Conservation (phyloP, 2,888 invertebrate species). For the Aricia artaxerxes region DNA sequence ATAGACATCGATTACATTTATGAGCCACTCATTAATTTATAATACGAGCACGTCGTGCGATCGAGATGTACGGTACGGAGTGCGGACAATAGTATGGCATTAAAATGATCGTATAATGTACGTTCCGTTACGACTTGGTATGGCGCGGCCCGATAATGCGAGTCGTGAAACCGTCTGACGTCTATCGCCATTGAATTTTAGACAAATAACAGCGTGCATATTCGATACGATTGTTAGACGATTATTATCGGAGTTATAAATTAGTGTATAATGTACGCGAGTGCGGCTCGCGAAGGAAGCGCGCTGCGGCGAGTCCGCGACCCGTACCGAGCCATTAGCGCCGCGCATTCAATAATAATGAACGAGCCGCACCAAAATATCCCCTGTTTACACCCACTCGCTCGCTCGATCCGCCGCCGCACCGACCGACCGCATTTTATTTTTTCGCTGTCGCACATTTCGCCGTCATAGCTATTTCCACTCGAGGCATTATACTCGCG, state of each 20-base stretch:
- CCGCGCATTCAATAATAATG: slow-evolving; percentile 78
- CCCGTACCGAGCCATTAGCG: slow-evolving; percentile 72
- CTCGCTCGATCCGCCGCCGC: slow-evolving; percentile 59
- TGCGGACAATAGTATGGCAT: slow-evolving; percentile 26
- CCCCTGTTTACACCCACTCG: slow-evolving; percentile 80
- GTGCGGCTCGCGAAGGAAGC: slow-evolving; percentile 37
- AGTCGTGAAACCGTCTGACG: slow-evolving; percentile 19
- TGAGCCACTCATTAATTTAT: slow-evolving; percentile 29
- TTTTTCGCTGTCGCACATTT: slow-evolving; percentile 82
- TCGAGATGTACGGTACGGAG: neutral
- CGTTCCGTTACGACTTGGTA: slow-evolving; percentile 27
- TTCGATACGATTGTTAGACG: slow-evolving; percentile 24
- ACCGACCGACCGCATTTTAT: slow-evolving; percentile 81
- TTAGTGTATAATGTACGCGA: slow-evolving; percentile 22
- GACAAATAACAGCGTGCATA: slow-evolving; percentile 29
- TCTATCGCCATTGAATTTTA: slow-evolving; percentile 26
- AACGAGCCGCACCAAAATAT: slow-evolving; percentile 79
- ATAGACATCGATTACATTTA: slow-evolving; percentile 30
- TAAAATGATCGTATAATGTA: slow-evolving; percentile 22
- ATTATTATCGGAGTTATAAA: slow-evolving; percentile 20
- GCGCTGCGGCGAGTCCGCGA: slow-evolving; percentile 49
- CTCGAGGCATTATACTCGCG: slow-evolving; percentile 78
- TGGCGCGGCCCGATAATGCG: slow-evolving; percentile 23
- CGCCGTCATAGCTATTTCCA: slow-evolving; percentile 82
- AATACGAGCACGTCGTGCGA: slow-evolving; percentile 15